These are phyloP conservation scores for Discoglossus pictus DNA, from an alignment of 2,797 vertebrate genomes.

Conservation along the genomic window DNA sequence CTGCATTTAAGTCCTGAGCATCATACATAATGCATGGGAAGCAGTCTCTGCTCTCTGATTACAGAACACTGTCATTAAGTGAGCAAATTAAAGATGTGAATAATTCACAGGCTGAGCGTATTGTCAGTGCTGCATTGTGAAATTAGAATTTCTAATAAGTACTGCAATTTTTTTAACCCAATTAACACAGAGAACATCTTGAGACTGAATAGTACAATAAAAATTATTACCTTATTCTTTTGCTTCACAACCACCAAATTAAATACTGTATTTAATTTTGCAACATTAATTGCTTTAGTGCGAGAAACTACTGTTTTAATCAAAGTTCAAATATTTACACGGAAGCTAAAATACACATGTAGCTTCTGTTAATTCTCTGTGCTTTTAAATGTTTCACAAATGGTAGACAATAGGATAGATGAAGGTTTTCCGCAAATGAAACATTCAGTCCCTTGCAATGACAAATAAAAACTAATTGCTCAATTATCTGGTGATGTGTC, in stretches of 20 bases:
- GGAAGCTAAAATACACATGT: conserved; percentile 49
- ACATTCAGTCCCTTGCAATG: conserved; percentile 56
- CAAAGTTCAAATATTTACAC: conserved; percentile 71
- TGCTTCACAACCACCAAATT: conserved; percentile 82
- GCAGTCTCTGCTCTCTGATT: conserved; percentile 83
- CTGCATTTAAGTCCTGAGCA: conserved; percentile 84
- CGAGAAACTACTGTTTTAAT: conserved; percentile 68
- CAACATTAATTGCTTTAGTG: conserved; percentile 71
- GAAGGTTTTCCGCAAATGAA: conserved; percentile 60
- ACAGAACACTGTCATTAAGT: conserved; percentile 85
- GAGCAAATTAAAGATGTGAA: conserved; percentile 88
- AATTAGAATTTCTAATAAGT: conserved; percentile 88
- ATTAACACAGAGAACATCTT: conserved; percentile 84
- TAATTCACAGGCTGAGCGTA: conserved; percentile 85
- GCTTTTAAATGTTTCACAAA: conserved; percentile 48
- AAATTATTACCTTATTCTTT: conserved; percentile 85
- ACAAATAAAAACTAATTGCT: conserved; percentile 43
- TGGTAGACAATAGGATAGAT: conserved; percentile 53
- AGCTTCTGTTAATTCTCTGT: conserved; percentile 54
- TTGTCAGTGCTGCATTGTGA: conserved; percentile 83
- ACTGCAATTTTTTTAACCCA: conserved; percentile 84
- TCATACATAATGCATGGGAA: conserved; percentile 86
- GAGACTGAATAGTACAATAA: conserved; percentile 85
- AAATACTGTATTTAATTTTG: conserved; percentile 83
- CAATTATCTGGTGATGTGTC: conserved; percentile 57